Conservation (phyloP, 2,888 invertebrate species). For the Acanthosepion lycidas region DNA sequence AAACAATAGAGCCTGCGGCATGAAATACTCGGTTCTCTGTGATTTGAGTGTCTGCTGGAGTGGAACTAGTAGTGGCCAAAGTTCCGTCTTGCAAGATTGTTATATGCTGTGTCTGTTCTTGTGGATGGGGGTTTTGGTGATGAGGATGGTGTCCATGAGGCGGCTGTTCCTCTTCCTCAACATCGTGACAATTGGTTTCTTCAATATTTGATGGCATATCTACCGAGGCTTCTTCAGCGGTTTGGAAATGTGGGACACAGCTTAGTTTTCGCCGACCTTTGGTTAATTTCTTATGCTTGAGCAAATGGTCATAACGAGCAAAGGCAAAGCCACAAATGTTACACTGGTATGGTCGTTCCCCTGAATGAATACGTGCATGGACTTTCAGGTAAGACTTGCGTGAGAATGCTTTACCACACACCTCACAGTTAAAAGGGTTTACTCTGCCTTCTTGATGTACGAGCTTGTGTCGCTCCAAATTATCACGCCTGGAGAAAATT, state of each 20-base stretch:
- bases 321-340: slow-evolving; percentile 39
- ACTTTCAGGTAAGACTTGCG: slow-evolving; percentile 43
- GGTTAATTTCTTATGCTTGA: slow-evolving; percentile 23
- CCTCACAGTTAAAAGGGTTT: slow-evolving; percentile 13
- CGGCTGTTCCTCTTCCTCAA: neutral
- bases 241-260: neutral
- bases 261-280: slow-evolving; percentile 23
- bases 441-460: neutral
- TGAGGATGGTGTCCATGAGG: neutral
- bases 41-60: neutral
- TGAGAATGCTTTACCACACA: slow-evolving; percentile 34
- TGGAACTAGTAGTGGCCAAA: neutral
- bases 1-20: neutral
- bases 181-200: neutral
- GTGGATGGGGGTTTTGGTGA: neutral
- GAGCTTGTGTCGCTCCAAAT: slow-evolving; percentile 11
- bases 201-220: neutral
- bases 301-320: slow-evolving; percentile 39
- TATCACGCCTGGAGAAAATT: slow-evolving; percentile 37
- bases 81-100: slow-evolving; percentile 36
- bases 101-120: neutral
- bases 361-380: slow-evolving; percentile 25
- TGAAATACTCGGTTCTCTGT: slow-evolving; percentile 24
- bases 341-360: slow-evolving; percentile 35
- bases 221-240: neutral